Conservation (phyloP, 2,888 invertebrate genomes). For the Apodemia duryi region DNA sequence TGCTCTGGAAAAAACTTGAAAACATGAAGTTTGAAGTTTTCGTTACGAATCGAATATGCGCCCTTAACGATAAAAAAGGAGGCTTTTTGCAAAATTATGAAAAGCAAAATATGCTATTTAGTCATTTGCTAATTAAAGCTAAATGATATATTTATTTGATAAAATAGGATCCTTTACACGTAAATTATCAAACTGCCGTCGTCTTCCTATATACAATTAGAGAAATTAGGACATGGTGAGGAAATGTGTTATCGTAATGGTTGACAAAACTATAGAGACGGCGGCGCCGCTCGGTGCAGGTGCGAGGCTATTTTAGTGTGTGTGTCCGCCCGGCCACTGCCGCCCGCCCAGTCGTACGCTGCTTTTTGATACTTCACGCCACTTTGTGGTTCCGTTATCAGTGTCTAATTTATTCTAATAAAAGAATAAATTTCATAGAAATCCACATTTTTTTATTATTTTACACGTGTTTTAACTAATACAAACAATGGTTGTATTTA, state of each 20-base stretch:
- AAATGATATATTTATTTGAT: too few species aligned
- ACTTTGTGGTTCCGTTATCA: conserved; percentile 20
- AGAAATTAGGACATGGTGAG: conserved; percentile 23
- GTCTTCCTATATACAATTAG: conserved; percentile 21
- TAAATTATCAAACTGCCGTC: conserved; percentile 4
- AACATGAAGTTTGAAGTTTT: too few species aligned
- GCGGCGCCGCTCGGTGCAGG: conserved; percentile 60
- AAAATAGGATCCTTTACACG: not conserved
- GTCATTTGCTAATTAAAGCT: not conserved
- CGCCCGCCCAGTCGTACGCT: conserved; percentile 64
- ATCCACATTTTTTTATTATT: not conserved
- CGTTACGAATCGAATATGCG: too few species aligned
- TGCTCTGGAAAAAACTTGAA: too few species aligned
- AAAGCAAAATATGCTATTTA: not conserved
- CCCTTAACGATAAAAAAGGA: too few species aligned
- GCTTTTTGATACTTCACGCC: conserved; percentile 29
- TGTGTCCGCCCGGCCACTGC: conserved; percentile 41
- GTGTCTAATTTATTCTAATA: conserved; percentile 16
- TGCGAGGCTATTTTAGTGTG: conserved; percentile 67
- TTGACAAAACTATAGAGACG: conserved; percentile 65
- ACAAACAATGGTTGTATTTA: not conserved
- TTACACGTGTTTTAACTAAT: not conserved
- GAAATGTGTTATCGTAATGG: conserved; percentile 49
- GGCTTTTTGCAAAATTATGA: too few species aligned
- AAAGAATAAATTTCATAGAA: not conserved